These are phyloP conservation scores for Noctua comes DNA, from an alignment of 2,888 invertebrate genomes.

Conservation along the genomic window DNA sequence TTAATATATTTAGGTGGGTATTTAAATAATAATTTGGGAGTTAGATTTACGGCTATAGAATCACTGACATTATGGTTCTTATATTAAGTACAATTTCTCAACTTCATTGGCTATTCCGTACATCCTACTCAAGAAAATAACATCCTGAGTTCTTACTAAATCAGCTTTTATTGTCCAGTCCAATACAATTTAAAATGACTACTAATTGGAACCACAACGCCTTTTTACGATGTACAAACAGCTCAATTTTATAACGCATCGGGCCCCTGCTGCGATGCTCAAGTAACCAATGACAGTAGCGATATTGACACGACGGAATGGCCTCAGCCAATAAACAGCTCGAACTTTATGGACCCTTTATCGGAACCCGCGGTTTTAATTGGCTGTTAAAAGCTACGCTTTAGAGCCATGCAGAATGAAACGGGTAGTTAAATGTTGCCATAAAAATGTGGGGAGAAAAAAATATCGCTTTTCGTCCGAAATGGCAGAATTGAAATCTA, in stretches of 20 bases:
- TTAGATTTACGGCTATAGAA: not conserved
- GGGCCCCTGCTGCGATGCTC: slow-evolving; percentile 32
- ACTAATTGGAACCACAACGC: slow-evolving; percentile 18
- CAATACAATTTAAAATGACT: slow-evolving; percentile 19
- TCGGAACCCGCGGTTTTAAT: slow-evolving; percentile 47
- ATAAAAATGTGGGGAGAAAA: slow-evolving; percentile 8
- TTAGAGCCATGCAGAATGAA: slow-evolving; percentile 46
- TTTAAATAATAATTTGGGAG: not conserved
- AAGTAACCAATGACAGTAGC: slow-evolving; percentile 41
- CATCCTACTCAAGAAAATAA: not conserved
- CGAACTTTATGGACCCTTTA: slow-evolving; percentile 43
- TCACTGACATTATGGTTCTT: not conserved
- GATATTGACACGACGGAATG: slow-evolving; percentile 46
- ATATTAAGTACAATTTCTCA: not conserved
- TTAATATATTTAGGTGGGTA: not conserved
- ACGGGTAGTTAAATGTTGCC: slow-evolving; percentile 12
- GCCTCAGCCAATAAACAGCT: slow-evolving; percentile 47
- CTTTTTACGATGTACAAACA: slow-evolving; percentile 38
- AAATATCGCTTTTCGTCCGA: not conserved
- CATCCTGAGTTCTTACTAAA: not conserved
- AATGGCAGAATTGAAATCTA: slow-evolving; percentile 31
- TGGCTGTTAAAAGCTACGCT: slow-evolving; percentile 48
- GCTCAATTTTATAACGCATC: slow-evolving; percentile 22
- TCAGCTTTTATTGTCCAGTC: not conserved
- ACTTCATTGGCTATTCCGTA: not conserved